These are phyloP conservation scores for Plagodis pulveraria DNA, from an alignment of 2,888 invertebrate genomes.

Conservation along the genomic window DNA sequence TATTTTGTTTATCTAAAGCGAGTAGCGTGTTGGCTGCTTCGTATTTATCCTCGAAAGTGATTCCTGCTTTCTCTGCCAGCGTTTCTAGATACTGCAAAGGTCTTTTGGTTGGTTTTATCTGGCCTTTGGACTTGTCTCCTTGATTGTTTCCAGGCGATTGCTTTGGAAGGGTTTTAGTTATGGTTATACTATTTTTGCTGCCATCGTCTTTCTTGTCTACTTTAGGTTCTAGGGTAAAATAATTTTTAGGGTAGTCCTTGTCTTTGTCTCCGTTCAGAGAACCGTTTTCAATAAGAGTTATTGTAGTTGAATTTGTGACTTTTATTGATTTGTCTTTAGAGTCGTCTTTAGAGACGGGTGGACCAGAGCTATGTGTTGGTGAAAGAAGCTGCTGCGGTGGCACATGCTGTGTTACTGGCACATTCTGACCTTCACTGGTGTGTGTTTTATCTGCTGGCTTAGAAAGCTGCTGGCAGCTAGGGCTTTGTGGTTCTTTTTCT, in stretches of 20 bases:
- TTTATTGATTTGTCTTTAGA: constrained; percentile 75
- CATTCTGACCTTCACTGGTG: constrained; percentile 9
- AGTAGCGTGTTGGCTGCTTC: constrained; percentile 87
- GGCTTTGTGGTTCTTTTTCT: constrained; percentile 67
- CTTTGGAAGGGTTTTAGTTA: constrained; percentile 73
- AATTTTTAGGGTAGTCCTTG: constrained; percentile 75
- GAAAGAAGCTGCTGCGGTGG: constrained; percentile 69
- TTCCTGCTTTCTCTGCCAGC: constrained; percentile 89
- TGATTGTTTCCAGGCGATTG: constrained; percentile 62
- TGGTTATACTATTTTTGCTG: constrained; percentile 82
- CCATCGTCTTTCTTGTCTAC: constrained; percentile 77
- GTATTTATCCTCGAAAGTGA: constrained; percentile 90
- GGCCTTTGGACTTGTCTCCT: constrained; percentile 63
- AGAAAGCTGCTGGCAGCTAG: constrained; percentile 61
- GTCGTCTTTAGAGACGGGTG: constrained; percentile 65
- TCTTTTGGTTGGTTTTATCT: constrained; percentile 63
- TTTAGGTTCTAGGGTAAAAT: constrained; percentile 75
- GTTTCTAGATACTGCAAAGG: constrained; percentile 89
- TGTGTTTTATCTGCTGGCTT: constrained; percentile 65
- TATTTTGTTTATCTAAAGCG: constrained; percentile 87
- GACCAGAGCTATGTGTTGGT: constrained; percentile 59
- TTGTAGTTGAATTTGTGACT: constrained; percentile 76
- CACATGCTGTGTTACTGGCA: constrained; percentile 59
- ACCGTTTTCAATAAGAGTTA: constrained; percentile 74
- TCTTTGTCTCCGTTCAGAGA: constrained; percentile 70